Evolutionary conservation across 2,113 vertebrate genomes (phyloP), one percentile per base, ranked within the genome.

Genomic region (Ardeotis arabs): DNA sequence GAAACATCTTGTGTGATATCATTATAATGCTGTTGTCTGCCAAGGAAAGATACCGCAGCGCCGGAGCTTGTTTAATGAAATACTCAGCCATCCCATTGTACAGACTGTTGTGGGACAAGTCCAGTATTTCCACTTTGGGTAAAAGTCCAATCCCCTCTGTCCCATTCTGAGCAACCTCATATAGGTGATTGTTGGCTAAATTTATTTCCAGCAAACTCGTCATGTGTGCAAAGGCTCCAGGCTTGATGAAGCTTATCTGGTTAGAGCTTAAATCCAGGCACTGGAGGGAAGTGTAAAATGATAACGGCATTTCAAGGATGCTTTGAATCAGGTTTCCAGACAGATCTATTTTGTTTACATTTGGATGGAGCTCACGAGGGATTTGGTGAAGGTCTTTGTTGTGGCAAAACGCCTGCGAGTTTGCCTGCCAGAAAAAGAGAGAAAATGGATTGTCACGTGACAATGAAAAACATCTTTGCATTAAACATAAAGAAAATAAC

Each of bases 91-190:
- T 98, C 33, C 98, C 98, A 0, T 98, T 99, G 92, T 99, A 99
- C 44, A 99, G 97, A 29, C 98, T 99, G 69, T 99, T 99, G 67
- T 97, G 98, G 2, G 99, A 99, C 35, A 99, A 97, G 95, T 99
- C 99, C 47, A 99, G 91, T 7, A 95, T 97, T 92, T 96, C 94
- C n/a, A 99, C 95, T 2, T 84, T 93, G 1, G 98, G 97, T 18
- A 99, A 94, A n/a, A 95, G 95, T 10, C 99, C 99, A 5, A 98
- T 47, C 0, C 98, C 87, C 10, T 91, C 87, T 5, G 90, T 95
- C 63, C 97, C 98, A 20, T 98, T 97, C 2, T 91, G 95, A 14
- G 97, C 98, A 56, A 98, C 97, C 12, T 95, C 96, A 20, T 98
- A 98, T 31, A 99, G 97, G 20, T 86, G 95, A 87, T 99, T 99